Percentiles rank a stretch among this genome's conserved stretches.
Conservation (phyloP, 2,113 vertebrate genomes). For the Suncus etruscus region DNA sequence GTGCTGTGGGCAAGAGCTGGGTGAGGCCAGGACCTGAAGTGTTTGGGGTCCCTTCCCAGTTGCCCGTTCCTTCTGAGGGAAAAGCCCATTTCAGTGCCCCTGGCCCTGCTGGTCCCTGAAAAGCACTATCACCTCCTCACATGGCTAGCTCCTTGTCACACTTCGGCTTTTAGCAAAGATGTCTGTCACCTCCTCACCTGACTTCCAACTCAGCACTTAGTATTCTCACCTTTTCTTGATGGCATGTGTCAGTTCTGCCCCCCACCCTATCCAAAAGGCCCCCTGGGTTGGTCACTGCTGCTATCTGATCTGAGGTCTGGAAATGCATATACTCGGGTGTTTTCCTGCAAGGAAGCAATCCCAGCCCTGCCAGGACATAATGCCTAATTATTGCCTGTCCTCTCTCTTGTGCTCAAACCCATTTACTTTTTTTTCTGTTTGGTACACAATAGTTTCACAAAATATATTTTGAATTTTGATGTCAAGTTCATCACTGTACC, state of each 20-base stretch:
- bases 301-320: too few species aligned
- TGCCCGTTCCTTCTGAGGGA: not conserved
- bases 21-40: too few species aligned
- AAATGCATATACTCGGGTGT: not conserved
- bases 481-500: not conserved
- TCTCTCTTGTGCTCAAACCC: not conserved
- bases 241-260: not conserved
- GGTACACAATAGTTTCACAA: not conserved
- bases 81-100: not conserved
- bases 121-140: too few species aligned
- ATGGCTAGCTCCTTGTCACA: not conserved
- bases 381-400: not conserved
- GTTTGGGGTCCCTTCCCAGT: not conserved
- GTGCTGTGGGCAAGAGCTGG: not conserved
- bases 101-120: not conserved
- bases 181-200: not conserved
- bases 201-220: not conserved
- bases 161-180: slow-evolving; percentile 15
- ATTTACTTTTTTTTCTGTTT: too few species aligned
- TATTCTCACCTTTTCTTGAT: not conserved
- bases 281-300: too few species aligned
- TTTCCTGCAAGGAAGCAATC: not conserved
- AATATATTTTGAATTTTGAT: slow-evolving; percentile 14
- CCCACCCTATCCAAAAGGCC: not conserved
- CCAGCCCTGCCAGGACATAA: not conserved